These are phyloP conservation scores for Silurus asotus DNA, from an alignment of 2,113 vertebrate species.

Conservation along the genomic window DNA sequence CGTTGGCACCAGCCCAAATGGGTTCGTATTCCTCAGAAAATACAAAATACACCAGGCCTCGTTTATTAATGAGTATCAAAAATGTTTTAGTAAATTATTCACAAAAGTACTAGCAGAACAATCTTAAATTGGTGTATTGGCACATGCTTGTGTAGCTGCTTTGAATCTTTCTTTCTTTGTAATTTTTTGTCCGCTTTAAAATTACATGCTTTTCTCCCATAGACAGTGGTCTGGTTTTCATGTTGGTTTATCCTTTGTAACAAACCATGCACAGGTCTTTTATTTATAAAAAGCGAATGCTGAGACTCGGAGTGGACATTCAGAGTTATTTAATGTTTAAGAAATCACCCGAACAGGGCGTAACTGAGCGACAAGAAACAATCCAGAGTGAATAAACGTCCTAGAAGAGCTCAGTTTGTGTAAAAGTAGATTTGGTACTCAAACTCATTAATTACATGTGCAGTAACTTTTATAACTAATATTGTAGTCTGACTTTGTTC, in stretches of 20 bases:
- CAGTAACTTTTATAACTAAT: too few species aligned
- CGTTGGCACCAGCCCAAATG: background rate
- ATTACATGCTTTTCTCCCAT: background rate
- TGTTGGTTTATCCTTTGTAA: background rate
- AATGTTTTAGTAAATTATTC: background rate
- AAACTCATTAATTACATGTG: too few species aligned
- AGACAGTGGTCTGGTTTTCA: background rate
- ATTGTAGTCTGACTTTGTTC: too few species aligned
- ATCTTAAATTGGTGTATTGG: background rate
- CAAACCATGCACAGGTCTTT: background rate
- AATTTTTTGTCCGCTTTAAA: background rate
- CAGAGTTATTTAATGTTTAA: background rate
- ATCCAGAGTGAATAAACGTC: too few species aligned
- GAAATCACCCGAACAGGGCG: background rate
- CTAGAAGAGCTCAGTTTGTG: too few species aligned
- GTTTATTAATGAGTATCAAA: background rate
- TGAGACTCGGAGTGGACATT: background rate
- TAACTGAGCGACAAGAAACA: background rate
- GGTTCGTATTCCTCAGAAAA: background rate
- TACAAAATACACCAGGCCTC: background rate
- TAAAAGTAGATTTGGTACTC: too few species aligned
- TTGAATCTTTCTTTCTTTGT: background rate
- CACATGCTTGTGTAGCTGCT: background rate
- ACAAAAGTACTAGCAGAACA: background rate
- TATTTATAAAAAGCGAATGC: background rate